Conservation (phyloP, 2,888 invertebrate species). For the Caenorhabditis angaria region DNA sequence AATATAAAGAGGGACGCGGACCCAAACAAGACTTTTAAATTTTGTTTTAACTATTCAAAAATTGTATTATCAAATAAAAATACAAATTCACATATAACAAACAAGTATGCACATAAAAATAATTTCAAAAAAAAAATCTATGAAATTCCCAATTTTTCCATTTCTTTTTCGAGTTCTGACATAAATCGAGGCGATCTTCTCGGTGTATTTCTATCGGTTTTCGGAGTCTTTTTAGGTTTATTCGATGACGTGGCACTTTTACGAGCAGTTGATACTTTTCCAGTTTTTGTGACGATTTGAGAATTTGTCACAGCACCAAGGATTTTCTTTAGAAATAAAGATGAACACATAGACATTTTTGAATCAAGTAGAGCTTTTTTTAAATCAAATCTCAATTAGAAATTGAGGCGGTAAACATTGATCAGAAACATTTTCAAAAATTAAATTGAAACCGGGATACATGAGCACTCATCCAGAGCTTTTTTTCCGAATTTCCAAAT, state of each 20-base stretch:
- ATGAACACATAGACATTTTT: background rate
- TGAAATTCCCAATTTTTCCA: slow-evolving; percentile 6
- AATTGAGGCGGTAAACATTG: background rate
- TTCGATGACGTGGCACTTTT: background rate
- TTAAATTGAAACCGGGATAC: background rate
- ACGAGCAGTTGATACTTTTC: slow-evolving; percentile 9
- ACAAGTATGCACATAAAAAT: no score
- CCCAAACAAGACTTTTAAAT: background rate
- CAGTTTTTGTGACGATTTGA: slow-evolving; percentile 15
- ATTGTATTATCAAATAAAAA: no score
- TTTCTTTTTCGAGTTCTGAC: slow-evolving; percentile 1
- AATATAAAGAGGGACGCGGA: background rate
- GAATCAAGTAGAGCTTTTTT: no score
- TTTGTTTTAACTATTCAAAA: no score
- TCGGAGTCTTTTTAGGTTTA: background rate
- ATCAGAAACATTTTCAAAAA: background rate
- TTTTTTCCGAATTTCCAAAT: no score
- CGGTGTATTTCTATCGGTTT: slow-evolving; percentile 9
- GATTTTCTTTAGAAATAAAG: slow-evolving; percentile 10
- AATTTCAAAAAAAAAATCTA: background rate
- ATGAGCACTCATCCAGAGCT: no score
- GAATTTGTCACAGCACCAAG: slow-evolving; percentile 26
- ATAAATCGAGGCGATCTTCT: background rate
- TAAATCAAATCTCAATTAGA: no score
- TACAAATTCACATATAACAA: no score